Conservation (phyloP, 2,113 vertebrate genomes). For the Aleadryas rufinucha region DNA sequence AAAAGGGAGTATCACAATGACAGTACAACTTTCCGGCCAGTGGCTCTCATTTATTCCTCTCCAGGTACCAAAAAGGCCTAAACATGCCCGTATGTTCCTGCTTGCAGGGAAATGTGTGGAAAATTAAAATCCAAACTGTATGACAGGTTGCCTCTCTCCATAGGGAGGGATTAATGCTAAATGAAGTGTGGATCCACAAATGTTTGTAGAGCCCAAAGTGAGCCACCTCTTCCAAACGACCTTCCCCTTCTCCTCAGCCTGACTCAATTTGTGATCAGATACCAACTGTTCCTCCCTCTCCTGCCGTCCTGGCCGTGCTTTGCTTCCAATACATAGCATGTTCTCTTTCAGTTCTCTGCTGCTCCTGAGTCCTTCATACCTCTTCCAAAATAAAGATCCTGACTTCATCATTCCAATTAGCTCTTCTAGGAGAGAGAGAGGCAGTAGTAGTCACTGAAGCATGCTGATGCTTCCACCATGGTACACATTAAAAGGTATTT, state of each 20-base stretch:
- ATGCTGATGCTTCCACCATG: neutral
- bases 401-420: neutral
- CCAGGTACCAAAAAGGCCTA: slow-evolving; percentile 19
- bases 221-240: neutral
- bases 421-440: neutral
- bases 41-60: slow-evolving; percentile 6
- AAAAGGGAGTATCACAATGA: neutral
- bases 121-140: slow-evolving; percentile 21
- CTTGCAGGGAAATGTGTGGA: neutral
- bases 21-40: neutral
- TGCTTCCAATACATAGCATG: neutral
- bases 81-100: neutral
- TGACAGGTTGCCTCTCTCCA: slow-evolving; percentile 4
- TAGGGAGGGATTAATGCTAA: slow-evolving; percentile 33
- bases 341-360: neutral
- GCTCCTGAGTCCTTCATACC: neutral
- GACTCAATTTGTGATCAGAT: neutral
- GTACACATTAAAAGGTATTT: neutral
- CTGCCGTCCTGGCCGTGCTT: neutral
- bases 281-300: neutral
- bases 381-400: neutral
- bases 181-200: slow-evolving; percentile 26
- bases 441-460: neutral
- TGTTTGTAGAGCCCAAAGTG: neutral
- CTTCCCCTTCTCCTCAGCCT: neutral